Evolutionary conservation across 2,888 invertebrate genomes (phyloP).

Genomic region (Hemicrepidius hirtus): DNA sequence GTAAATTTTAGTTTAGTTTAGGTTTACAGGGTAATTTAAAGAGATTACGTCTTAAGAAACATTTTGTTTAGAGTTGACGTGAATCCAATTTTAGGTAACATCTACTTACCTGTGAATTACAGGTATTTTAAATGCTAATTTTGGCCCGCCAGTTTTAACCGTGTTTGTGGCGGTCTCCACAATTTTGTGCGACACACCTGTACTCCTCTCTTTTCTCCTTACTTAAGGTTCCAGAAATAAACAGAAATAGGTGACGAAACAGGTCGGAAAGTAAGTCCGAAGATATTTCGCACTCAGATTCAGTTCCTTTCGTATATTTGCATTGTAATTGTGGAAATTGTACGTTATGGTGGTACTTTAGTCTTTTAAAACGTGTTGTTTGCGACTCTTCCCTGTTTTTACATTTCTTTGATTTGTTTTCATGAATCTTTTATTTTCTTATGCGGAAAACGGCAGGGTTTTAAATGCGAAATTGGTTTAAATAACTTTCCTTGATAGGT

Average conservation of each 20-base stretch:
- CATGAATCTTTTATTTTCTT: slow-evolving; percentile 44
- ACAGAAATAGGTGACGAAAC: slow-evolving; percentile 13
- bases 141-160: slow-evolving; percentile 51
- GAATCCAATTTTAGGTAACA: slow-evolving; percentile 49
- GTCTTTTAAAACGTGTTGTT: slow-evolving; percentile 48
- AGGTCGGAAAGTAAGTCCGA: background rate
- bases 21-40: no score
- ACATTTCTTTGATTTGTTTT: slow-evolving; percentile 52
- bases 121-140: slow-evolving; percentile 55
- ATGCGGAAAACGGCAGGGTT: slow-evolving; percentile 23
- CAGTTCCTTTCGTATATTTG: slow-evolving; percentile 48
- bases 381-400: slow-evolving; percentile 48
- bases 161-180: slow-evolving; percentile 44
- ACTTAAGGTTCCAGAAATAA: background rate
- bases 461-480: slow-evolving; percentile 25
- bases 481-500: background rate
- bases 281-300: slow-evolving; percentile 43
- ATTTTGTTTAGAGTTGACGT: slow-evolving; percentile 33
- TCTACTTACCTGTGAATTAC: slow-evolving; percentile 54
- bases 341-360: slow-evolving; percentile 48
- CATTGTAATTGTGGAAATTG: slow-evolving; percentile 52
- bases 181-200: slow-evolving; percentile 25
- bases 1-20: no score
- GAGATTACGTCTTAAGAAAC: background rate
- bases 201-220: slow-evolving; percentile 22